Evolutionary conservation across 2,797 vertebrate genomes (phyloP).

Genomic region (Emys orbicularis): DNA sequence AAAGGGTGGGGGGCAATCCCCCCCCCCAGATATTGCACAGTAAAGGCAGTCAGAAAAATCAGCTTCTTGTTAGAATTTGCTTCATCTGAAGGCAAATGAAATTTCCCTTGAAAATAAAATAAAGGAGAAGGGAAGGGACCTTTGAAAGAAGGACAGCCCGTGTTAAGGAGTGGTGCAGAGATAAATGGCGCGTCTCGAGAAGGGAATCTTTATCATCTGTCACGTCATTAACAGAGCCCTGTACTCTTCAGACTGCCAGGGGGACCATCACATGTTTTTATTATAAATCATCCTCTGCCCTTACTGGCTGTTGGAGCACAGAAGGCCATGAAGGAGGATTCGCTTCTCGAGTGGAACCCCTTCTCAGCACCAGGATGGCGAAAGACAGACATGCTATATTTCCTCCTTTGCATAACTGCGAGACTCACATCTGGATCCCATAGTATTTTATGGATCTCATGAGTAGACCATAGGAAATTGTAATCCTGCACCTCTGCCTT

Average conservation of each 20-base stretch:
- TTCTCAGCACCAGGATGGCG: background rate
- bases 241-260: background rate
- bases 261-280: background rate
- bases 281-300: background rate
- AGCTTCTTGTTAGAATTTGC: background rate
- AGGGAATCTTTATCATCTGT: background rate
- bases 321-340: background rate
- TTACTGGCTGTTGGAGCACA: background rate
- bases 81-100: background rate
- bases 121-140: background rate
- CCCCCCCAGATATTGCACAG: too few species aligned
- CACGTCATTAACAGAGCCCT: background rate
- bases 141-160: background rate
- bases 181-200: background rate
- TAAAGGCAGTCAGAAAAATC: too few species aligned
- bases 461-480: background rate
- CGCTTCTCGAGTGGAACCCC: background rate
- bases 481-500: background rate
- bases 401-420: background rate
- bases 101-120: background rate
- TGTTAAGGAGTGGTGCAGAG: background rate
- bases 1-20: too few species aligned
- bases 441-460: background rate
- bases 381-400: background rate
- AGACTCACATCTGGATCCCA: background rate